Percentiles rank a stretch among this genome's conserved stretches.
Evolutionary conservation across 2,888 invertebrate genomes (phyloP).

Genomic region (Heteromyza rotundicornis): DNA sequence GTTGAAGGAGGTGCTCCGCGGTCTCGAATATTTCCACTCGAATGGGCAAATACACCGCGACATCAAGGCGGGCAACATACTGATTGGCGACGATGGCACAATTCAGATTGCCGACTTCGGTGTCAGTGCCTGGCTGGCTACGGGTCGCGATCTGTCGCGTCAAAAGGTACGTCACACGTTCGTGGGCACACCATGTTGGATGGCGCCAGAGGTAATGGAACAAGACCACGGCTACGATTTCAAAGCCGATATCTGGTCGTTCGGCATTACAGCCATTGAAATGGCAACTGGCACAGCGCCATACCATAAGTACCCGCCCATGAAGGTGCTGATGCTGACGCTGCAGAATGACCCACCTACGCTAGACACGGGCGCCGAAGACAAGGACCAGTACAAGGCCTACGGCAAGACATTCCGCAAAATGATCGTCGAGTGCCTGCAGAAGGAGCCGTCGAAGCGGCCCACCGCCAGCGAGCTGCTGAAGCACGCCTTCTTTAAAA

Average conservation of each 20-base stretch:
- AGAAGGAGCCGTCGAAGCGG: constrained; percentile 92
- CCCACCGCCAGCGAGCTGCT: constrained; percentile 94
- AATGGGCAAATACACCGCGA: constrained; percentile 99
- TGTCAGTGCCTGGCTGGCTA: constrained; percentile 96
- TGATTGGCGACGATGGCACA: constrained; percentile 94
- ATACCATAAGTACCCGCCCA: constrained; percentile 98
- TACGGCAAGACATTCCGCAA: constrained; percentile 98
- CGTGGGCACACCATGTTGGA: constrained; percentile 99
- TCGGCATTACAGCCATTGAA: constrained; percentile 96
- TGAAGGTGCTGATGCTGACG: constrained; percentile 99
- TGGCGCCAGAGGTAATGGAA: constrained; percentile 99
- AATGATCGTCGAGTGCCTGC: constrained; percentile 95
- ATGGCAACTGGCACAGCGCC: constrained; percentile 98
- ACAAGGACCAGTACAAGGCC: constrained; percentile 96
- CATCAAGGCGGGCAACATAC: constrained; percentile 97
- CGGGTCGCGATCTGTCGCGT: constrained; percentile 89
- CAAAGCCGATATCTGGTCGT: constrained; percentile 81
- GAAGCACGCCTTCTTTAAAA: constrained; percentile 97
- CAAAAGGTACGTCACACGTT: constrained; percentile 97
- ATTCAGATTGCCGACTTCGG: constrained; percentile 99
- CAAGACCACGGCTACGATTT: constrained; percentile 98
- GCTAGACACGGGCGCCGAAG: constrained; percentile 92
- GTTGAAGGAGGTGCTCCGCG: constrained; percentile 92
- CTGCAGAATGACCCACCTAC: constrained; percentile 97
- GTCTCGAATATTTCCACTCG: constrained; percentile 97